These are phyloP conservation scores for Coelopa frigida DNA, from an alignment of 1,140 invertebrate species.

Conservation along the genomic window DNA sequence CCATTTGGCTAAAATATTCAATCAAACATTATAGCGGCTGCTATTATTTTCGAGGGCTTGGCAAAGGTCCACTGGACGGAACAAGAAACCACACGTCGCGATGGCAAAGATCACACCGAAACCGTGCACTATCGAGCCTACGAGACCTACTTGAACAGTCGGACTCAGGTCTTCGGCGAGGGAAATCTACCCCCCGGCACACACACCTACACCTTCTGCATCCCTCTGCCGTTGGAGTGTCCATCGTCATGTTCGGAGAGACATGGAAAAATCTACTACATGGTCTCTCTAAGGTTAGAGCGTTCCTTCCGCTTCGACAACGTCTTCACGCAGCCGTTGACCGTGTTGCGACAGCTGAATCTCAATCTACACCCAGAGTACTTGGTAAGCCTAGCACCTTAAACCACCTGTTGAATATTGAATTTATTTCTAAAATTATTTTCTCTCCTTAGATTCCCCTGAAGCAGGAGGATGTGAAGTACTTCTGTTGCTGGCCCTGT, in stretches of 20 bases:
- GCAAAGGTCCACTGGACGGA: slow-evolving; percentile 35
- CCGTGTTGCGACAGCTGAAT: slow-evolving; percentile 63
- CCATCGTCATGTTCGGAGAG: slow-evolving; percentile 65
- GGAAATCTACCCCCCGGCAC: slow-evolving; percentile 25
- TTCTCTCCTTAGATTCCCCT: slow-evolving; percentile 21
- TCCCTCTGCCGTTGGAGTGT: slow-evolving; percentile 48
- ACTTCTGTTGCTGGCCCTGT: slow-evolving; percentile 37
- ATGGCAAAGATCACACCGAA: slow-evolving; percentile 18
- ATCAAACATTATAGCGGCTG: too few relatives aligned
- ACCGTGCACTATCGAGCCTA: slow-evolving; percentile 23
- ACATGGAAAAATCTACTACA: slow-evolving; percentile 61
- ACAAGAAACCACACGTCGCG: too few relatives aligned
- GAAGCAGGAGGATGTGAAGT: slow-evolving; percentile 22
- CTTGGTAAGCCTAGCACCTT: slow-evolving; percentile 28
- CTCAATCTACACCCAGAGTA: slow-evolving; percentile 53
- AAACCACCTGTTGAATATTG: too few relatives aligned
- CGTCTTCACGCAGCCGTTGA: slow-evolving; percentile 61
- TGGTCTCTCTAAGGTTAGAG: slow-evolving; percentile 57
- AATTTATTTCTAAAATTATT: too few relatives aligned
- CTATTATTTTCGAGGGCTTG: slow-evolving; percentile 26
- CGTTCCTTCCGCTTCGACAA: slow-evolving; percentile 68
- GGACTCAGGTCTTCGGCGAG: slow-evolving; percentile 17
- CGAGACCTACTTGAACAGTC: slow-evolving; percentile 22
- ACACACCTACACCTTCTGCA: slow-evolving; percentile 30
- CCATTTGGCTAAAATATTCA: too few relatives aligned